Conservation (phyloP, 2,888 invertebrate species). For the Galeopsomyia nigrocyanea region DNA sequence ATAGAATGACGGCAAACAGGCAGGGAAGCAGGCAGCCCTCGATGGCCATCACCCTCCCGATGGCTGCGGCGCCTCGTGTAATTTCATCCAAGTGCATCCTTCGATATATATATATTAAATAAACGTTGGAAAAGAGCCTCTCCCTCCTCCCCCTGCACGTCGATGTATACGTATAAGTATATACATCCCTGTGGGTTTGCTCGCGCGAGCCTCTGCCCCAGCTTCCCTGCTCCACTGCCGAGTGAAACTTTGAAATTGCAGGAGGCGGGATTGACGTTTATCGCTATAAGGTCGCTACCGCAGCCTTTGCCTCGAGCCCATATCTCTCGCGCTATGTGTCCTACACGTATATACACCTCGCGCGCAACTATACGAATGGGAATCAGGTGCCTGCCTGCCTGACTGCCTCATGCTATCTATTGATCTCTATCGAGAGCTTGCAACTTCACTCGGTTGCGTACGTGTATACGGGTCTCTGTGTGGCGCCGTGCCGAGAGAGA, state of each 20-base stretch:
- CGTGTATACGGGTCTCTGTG: too few species aligned
- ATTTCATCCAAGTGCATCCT: slow-evolving; percentile 22
- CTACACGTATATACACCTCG: background rate
- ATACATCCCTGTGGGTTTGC: background rate
- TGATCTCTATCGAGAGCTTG: too few species aligned
- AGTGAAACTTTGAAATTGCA: slow-evolving; percentile 42
- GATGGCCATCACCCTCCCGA: background rate
- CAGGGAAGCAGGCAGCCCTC: too few species aligned
- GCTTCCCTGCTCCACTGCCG: slow-evolving; percentile 14
- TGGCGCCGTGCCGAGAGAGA: too few species aligned
- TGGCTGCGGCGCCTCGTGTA: background rate
- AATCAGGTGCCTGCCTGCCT: too few species aligned
- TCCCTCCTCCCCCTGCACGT: background rate
- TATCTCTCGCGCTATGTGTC: slow-evolving; percentile 7
- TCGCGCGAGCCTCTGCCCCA: too few species aligned
- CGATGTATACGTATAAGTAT: too few species aligned
- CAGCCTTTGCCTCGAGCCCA: too few species aligned
- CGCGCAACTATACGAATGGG: background rate
- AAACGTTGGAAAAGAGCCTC: slow-evolving; percentile 36
- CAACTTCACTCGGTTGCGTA: too few species aligned
- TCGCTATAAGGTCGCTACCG: slow-evolving; percentile 20
- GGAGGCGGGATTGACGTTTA: slow-evolving; percentile 36
- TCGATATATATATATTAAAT: slow-evolving; percentile 22
- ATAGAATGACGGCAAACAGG: too few species aligned
- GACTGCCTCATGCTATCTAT: too few species aligned